phyloP scores from a whole-genome alignment of 1,140 invertebrate species.

The Lepidotrigona ventralis region DNA sequence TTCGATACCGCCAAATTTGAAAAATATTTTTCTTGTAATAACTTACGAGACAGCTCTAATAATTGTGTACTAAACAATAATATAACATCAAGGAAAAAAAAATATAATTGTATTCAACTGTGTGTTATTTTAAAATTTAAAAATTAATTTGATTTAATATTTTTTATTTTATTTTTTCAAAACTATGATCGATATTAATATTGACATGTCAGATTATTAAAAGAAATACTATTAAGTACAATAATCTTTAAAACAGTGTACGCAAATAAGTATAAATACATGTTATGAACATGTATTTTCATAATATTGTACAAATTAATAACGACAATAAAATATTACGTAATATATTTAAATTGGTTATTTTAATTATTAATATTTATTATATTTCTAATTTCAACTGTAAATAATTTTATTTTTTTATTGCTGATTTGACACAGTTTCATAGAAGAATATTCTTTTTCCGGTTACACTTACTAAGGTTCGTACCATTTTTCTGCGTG shows the following conservation, averaged over 20 bases:
- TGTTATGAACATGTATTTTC: too few relatives aligned
- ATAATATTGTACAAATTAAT: too few relatives aligned
- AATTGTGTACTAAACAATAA: background rate
- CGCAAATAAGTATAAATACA: too few relatives aligned
- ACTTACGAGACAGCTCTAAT: background rate
- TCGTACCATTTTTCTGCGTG: background rate
- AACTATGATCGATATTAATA: background rate
- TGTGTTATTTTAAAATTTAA: background rate
- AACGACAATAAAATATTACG: background rate
- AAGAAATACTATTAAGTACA: background rate
- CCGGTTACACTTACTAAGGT: constrained; percentile 13
- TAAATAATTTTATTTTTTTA: background rate
- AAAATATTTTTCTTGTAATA: background rate
- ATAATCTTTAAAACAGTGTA: background rate
- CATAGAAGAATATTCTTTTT: background rate
- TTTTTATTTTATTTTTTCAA: background rate
- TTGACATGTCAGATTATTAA: background rate
- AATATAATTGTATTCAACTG: background rate
- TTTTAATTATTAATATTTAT: background rate
- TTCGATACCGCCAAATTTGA: background rate
- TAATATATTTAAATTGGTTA: background rate
- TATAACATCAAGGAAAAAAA: background rate
- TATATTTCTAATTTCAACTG: background rate
- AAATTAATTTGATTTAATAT: background rate
- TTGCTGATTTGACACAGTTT: constrained; percentile 27